These are phyloP conservation scores for Odocoileus hemionus DNA, from an alignment of 2,113 vertebrate species.

Conservation along the genomic window DNA sequence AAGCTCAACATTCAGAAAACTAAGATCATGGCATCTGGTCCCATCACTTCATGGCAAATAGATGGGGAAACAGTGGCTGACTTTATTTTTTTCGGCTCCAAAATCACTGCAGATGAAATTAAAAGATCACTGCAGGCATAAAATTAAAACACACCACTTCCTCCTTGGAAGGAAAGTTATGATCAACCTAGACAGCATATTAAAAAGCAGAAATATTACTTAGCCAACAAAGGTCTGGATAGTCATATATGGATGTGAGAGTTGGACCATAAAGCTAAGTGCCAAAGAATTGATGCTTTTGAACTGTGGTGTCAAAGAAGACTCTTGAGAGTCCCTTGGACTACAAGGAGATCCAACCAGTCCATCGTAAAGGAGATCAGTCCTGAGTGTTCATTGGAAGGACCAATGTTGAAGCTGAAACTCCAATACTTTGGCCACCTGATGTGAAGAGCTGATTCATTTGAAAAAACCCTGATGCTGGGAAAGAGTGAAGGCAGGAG, in stretches of 20 bases:
- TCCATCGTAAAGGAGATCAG: neutral
- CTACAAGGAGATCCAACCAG: neutral
- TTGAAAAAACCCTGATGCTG: neutral
- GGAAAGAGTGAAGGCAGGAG: neutral
- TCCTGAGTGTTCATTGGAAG: neutral
- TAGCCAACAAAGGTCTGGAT: neutral
- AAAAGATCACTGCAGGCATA: neutral
- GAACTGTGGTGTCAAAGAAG: neutral
- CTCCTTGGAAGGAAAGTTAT: neutral
- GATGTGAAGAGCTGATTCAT: rapidly evolving
- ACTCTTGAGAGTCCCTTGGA: neutral
- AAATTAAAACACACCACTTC: neutral
- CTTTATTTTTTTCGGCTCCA: rapidly evolving
- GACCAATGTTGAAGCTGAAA: neutral
- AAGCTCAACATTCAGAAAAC: neutral
- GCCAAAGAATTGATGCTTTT: neutral
- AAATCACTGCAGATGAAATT: neutral
- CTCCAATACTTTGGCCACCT: neutral
- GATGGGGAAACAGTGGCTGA: neutral
- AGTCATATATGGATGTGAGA: neutral
- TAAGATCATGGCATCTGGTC: rapidly evolving
- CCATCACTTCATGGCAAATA: neutral
- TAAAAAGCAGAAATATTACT: neutral
- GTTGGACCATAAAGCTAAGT: neutral
- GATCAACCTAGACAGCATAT: neutral